A percentile compares a stretch with the other conserved stretches of the same genome.
Conservation (phyloP, 2,113 vertebrate species). For the Maccullochella peelii region DNA sequence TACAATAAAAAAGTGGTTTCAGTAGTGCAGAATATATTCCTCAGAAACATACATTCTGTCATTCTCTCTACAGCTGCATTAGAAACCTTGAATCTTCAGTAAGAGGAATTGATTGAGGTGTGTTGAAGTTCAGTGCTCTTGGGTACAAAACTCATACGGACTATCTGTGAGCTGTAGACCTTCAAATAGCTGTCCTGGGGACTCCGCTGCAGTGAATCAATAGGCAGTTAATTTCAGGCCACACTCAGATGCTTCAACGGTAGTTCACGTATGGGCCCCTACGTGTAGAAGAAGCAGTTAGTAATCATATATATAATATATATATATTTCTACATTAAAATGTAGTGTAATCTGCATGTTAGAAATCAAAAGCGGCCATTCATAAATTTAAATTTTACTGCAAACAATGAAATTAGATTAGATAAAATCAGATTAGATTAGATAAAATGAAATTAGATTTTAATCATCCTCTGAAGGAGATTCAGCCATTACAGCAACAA, state of each 20-base stretch:
- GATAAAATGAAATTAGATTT: neutral
- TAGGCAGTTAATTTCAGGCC: conserved; percentile 71
- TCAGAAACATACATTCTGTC: conserved; percentile 31
- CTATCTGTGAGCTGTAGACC: conserved; percentile 62
- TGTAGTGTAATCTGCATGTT: neutral
- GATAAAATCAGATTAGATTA: neutral
- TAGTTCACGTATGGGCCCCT: conserved; percentile 17
- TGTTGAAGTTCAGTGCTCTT: conserved; percentile 63
- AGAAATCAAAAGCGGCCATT: neutral
- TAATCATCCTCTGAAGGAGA: conserved; percentile 10
- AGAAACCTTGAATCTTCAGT: conserved; percentile 47
- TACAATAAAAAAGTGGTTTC: conserved; percentile 10
- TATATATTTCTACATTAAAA: neutral
- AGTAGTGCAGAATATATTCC: conserved; percentile 32
- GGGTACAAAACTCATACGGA: conserved; percentile 43
- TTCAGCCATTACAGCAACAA: conserved; percentile 22
- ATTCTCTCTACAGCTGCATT: conserved; percentile 46
- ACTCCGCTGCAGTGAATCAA: conserved; percentile 63
- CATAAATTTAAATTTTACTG: neutral
- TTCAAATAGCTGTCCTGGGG: conserved; percentile 71
- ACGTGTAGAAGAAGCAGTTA: neutral
- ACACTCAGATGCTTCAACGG: conserved; percentile 35
- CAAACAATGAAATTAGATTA: neutral
- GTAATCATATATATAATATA: neutral
- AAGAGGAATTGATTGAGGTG: conserved; percentile 64